Base-by-base conservation (phyloP, 2,113 vertebrate genomes). In the Pseudopipra pipra region DNA sequence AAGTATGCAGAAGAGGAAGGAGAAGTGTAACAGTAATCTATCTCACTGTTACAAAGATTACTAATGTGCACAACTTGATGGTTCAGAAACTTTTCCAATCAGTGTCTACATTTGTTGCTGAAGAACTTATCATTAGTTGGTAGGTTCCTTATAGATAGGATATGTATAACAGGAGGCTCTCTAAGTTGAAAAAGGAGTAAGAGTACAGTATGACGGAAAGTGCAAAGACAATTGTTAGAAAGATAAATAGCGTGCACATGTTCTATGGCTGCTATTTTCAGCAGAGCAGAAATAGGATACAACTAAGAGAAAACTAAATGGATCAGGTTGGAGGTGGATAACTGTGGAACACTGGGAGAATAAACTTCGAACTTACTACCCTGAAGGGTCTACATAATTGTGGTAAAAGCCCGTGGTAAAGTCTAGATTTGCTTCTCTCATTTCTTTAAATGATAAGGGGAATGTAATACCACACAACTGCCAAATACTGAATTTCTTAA, bases 171-270 rank as follows among this genome's bases (percentile, higher is more conserved):
- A 92, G 27, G 14, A 86, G 72, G 58, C 67, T 30, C 35, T 90
- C 44, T 21, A 70, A 33, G 58, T 62, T 1, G 1, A 85, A 85
- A 72, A 82, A 25, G 47, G 52, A 63, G 43, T 21, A 83, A 90
- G 67, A 90, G 56, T 49, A 87, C 2, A 63, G 73, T 61, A 94
- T 25, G 62, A 89, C 91, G 59, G 44, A 63, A 80, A 83, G 79
- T 92, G 95, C 85, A 86, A 80, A 83, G 79, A 88, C 14, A 88
- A 39, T 66, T 93, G 90, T 97, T 95, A 96, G 85, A 87, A 87
- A 85, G 85, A 85, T 87, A 88, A 70, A 92, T 14, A 89, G 94
- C 67, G 7, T 93, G 90, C 15, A 67, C 90, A 56, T 68, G 77
- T 85, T 93, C 74, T 0, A 6, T 33, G 51, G 67, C 59, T 92